Evolutionary conservation across 1,140 invertebrate genomes (phyloP).

Genomic region (Lasioglossum baleicum): DNA sequence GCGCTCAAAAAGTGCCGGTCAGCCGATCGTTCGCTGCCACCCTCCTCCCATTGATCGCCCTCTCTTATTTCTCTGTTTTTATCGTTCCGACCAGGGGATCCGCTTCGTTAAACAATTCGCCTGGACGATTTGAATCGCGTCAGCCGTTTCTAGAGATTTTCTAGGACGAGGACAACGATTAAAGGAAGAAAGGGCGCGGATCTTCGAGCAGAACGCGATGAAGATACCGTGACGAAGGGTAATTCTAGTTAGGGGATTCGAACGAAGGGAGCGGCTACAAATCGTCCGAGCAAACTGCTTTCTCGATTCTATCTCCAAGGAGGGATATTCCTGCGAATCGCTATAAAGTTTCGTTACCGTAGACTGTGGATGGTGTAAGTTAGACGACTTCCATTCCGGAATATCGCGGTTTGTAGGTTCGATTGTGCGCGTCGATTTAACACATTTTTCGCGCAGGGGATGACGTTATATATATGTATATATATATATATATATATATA

Average conservation of each 20-base stretch:
- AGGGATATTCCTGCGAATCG: too few relatives aligned
- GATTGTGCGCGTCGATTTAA: too few relatives aligned
- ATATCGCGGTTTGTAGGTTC: too few relatives aligned
- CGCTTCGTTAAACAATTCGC: background rate
- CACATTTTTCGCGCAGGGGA: too few relatives aligned
- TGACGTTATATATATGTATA: too few relatives aligned
- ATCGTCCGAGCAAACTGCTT: background rate
- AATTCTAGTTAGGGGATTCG: background rate
- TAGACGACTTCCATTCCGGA: too few relatives aligned
- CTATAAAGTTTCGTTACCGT: too few relatives aligned
- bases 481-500: too few relatives aligned
- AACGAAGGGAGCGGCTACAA: background rate
- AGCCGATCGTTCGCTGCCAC: conserved; percentile 42
- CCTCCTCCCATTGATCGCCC: background rate
- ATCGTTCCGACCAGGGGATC: background rate
- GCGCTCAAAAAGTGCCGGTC: conserved; percentile 1
- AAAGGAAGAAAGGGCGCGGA: too few relatives aligned
- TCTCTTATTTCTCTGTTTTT: background rate
- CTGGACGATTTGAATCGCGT: background rate
- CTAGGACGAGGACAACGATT: too few relatives aligned
- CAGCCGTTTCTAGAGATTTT: too few relatives aligned
- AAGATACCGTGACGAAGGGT: background rate
- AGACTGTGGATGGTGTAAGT: too few relatives aligned
- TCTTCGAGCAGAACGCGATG: background rate
- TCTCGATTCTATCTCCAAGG: background rate